A percentile compares a stretch with the other conserved stretches of the same genome.
Conservation (phyloP, 2,888 invertebrate genomes). For the Trichogramma evanescens region DNA sequence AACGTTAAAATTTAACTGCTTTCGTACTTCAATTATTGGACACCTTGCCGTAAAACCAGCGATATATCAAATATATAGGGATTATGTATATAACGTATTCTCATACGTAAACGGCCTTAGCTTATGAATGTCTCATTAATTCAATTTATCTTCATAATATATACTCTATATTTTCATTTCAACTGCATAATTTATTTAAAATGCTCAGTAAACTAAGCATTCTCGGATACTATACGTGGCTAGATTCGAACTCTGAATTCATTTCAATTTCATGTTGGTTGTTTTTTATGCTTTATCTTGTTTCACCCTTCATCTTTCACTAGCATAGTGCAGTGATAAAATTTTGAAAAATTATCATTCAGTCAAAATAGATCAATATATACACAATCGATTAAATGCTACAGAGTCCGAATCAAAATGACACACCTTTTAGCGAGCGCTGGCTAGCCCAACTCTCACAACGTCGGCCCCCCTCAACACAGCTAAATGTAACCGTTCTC, state of each 20-base stretch:
- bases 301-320: background rate
- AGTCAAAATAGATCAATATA: too few species aligned
- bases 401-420: constrained; percentile 33
- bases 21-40: constrained; percentile 34
- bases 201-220: constrained; percentile 33
- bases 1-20: constrained; percentile 39
- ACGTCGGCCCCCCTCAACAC: constrained; percentile 45
- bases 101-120: constrained; percentile 18
- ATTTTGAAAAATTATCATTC: too few species aligned
- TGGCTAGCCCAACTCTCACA: constrained; percentile 42
- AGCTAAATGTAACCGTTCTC: constrained; percentile 32
- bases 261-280: background rate
- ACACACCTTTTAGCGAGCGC: constrained; percentile 39
- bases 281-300: background rate
- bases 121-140: constrained; percentile 23
- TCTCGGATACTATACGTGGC: constrained; percentile 31
- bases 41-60: constrained; percentile 37
- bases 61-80: constrained; percentile 41
- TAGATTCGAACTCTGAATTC: constrained; percentile 33
- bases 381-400: constrained; percentile 16
- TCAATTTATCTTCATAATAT: constrained; percentile 22
- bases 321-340: background rate
- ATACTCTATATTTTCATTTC: constrained; percentile 21
- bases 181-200: constrained; percentile 22
- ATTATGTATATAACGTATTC: constrained; percentile 27